Evolutionary conservation across 2,888 invertebrate genomes (phyloP), one percentile per base, ranked within the genome.

Genomic region (Ectemnius lituratus): DNA sequence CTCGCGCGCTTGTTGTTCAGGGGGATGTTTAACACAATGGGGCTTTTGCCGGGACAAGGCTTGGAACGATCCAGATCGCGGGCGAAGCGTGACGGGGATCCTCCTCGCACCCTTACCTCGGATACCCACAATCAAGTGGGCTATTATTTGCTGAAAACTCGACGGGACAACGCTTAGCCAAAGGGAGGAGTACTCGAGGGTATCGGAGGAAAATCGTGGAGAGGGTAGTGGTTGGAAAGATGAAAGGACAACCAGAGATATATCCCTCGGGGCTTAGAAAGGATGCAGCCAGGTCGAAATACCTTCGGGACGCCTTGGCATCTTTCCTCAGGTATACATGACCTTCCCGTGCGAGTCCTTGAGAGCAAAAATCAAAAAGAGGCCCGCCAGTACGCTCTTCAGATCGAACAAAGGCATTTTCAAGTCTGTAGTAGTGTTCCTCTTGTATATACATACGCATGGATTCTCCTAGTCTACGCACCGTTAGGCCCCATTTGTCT

Each of bases 401-500:
- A 63, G 66, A 62, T 59, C 67, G 79, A 76, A 86, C 85, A 86
- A 85, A 85, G 81, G 77, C 76, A 37, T 37, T 37, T 37, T 37
- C 37, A 11, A 11, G 1, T 8, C 37, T 11, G 67, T 75, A 62
- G 71, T 78, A 67, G 23, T 63, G 70, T 59, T 64, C 67, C 64
- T 23, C 68, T 80, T 75, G 76, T 73, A 70, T 75, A 70, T 68
- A 70, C 75, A 70, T 68, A 63, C 60, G 78, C 62, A 70, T 49
- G 14, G 65, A 71, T 45, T 18, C 65, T 69, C 47, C 62, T 74
- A 73, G 75, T 72, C 70, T 79, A 76, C 79, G 81, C 83, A 81
- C 86, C 84, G 88, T 87, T 88, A 84, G 82, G 76, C 75, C 75
- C 86, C 85, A 86, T 87, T 85, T 85, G 82, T 86, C 86, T 82